A percentile compares a stretch with the other conserved stretches of the same genome.
phyloP scores from a whole-genome alignment of 2,113 vertebrate species.

The Synodontis membranacea region DNA sequence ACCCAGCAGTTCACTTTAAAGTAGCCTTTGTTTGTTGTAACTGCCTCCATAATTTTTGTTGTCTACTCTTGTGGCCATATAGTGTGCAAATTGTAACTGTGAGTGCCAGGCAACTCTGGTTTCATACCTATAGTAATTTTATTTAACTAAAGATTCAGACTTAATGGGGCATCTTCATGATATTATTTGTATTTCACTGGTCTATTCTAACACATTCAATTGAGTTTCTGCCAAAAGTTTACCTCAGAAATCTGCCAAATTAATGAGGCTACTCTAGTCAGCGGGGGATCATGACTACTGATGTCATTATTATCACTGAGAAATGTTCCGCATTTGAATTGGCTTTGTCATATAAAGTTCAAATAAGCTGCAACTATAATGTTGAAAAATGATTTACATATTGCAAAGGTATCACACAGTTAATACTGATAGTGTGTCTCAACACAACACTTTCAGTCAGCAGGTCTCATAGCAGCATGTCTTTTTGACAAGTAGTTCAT shows the following conservation, averaged over 20 bases:
- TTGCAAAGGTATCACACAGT: background rate
- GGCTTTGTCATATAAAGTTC: background rate
- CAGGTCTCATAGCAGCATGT: background rate
- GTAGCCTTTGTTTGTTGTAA: background rate
- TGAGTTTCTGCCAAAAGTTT: background rate
- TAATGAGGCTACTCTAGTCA: background rate
- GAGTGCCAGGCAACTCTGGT: background rate
- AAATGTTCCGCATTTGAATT: background rate
- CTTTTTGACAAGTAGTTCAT: background rate
- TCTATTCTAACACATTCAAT: background rate
- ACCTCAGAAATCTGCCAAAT: background rate
- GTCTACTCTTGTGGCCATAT: background rate
- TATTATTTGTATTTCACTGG: background rate
- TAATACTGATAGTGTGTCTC: background rate
- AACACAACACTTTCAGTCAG: background rate
- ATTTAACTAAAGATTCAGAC: background rate
- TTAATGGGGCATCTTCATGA: background rate
- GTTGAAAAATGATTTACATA: background rate
- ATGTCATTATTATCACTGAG: background rate
- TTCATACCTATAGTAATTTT: background rate
- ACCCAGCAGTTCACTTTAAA: background rate
- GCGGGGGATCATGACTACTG: background rate
- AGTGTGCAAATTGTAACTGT: background rate
- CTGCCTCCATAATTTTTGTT: background rate
- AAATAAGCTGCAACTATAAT: background rate